Conservation (phyloP, 2,113 vertebrate genomes). For the Hippolais icterina region DNA sequence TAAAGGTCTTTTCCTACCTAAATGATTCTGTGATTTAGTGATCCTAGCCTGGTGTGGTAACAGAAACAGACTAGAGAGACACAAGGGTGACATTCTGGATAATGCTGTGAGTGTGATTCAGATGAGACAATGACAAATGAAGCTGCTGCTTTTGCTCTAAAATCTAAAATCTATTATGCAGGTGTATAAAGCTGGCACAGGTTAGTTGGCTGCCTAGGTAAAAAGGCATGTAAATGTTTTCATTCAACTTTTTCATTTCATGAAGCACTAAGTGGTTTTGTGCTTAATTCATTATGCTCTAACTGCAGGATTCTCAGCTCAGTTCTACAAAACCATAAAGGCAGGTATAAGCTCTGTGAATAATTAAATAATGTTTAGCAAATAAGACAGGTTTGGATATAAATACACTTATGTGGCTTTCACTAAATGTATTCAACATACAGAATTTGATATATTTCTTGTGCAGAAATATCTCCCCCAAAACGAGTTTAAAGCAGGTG, state of each 20-base stretch:
- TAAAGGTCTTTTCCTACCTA: background rate
- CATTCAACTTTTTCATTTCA: background rate
- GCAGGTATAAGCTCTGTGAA: background rate
- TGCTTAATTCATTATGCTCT: background rate
- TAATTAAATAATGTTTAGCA: background rate
- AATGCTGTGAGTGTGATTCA: background rate
- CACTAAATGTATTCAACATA: background rate
- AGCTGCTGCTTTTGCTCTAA: background rate
- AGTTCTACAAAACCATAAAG: background rate
- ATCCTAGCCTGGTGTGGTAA: background rate
- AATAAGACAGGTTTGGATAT: background rate
- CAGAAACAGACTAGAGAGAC: conserved; percentile 12
- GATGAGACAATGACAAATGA: background rate
- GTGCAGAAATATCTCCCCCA: background rate
- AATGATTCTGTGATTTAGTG: background rate
- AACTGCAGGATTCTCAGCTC: background rate
- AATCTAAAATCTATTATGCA: background rate
- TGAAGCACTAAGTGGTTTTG: background rate
- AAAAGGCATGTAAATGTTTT: background rate
- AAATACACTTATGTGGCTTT: background rate
- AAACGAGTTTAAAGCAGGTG: background rate
- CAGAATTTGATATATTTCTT: background rate
- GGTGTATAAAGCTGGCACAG: background rate
- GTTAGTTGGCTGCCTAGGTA: background rate
- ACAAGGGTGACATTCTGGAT: conserved; percentile 9